phyloP scores from a whole-genome alignment of 2,113 vertebrate genomes.

The Chrysochloris asiatica region DNA sequence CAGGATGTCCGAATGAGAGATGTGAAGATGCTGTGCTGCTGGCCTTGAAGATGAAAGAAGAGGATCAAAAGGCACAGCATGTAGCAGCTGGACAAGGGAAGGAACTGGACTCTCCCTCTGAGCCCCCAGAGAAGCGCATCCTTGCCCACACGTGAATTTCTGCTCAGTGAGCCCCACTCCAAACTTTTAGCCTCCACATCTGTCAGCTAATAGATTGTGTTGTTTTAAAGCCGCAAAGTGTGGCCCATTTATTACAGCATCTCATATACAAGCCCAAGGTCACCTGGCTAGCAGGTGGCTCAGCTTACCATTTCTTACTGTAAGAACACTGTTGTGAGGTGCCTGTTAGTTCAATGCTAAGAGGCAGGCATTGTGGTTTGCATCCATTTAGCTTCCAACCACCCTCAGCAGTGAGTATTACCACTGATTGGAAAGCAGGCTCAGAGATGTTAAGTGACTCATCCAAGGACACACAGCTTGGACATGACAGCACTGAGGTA shows the following conservation, averaged over 20 bases:
- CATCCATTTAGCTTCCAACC: no score
- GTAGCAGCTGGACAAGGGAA: neutral
- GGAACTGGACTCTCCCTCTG: accelerated
- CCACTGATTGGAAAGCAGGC: no score
- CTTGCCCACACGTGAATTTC: neutral
- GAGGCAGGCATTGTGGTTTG: no score
- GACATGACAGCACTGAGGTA: no score
- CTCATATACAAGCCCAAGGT: accelerated
- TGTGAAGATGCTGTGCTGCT: neutral
- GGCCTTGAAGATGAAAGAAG: neutral
- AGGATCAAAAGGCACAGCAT: no score
- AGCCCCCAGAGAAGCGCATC: neutral
- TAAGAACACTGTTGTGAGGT: no score
- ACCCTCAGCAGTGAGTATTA: neutral
- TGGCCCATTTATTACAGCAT: neutral
- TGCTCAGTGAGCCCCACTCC: neutral
- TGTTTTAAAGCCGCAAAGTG: neutral
- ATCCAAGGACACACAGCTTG: no score
- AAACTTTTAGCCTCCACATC: neutral
- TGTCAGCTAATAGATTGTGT: neutral
- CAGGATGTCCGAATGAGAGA: neutral
- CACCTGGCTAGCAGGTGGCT: neutral
- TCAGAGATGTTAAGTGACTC: no score
- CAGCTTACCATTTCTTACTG: neutral
- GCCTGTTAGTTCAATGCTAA: no score